Percentiles rank a stretch among this genome's conserved stretches.
These are phyloP conservation scores for Piscicola geometra DNA, from an alignment of 2,888 invertebrate genomes.

Conservation along the genomic window DNA sequence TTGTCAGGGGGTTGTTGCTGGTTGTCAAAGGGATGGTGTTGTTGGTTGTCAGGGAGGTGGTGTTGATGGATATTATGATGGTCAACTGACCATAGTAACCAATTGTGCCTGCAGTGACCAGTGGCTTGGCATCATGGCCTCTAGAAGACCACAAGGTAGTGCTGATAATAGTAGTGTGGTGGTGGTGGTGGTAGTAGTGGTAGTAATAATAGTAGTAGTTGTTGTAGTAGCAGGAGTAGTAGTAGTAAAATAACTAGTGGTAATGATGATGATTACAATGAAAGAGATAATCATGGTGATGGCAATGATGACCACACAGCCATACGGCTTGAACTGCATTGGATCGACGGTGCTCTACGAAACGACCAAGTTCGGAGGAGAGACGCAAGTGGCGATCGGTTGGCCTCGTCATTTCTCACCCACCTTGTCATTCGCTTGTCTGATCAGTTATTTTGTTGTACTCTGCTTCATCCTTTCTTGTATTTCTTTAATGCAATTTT, in stretches of 20 bases:
- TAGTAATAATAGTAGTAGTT: too few relatives aligned
- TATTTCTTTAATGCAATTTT: too few relatives aligned
- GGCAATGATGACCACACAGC: too few relatives aligned
- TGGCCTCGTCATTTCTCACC: slow-evolving; percentile 32
- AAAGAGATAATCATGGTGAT: too few relatives aligned
- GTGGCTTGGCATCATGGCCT: too few relatives aligned
- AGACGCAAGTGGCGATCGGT: slow-evolving; percentile 68
- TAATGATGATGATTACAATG: too few relatives aligned
- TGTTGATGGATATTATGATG: slow-evolving; percentile 4
- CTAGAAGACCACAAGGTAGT: too few relatives aligned
- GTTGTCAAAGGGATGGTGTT: background rate
- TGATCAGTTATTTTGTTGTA: slow-evolving; percentile 14
- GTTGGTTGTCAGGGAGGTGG: background rate
- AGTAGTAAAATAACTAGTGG: too few relatives aligned
- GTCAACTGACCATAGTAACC: background rate
- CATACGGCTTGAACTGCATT: slow-evolving; percentile 74
- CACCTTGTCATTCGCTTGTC: background rate
- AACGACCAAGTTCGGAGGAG: slow-evolving; percentile 82
- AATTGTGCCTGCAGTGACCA: background rate
- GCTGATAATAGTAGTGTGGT: too few relatives aligned
- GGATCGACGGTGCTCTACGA: slow-evolving; percentile 82
- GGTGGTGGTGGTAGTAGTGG: too few relatives aligned
- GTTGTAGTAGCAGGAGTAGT: too few relatives aligned
- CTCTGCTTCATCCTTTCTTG: too few relatives aligned
- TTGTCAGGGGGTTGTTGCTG: background rate